phyloP scores from a whole-genome alignment of 2,113 vertebrate species.

The Oryzias javanicus region DNA sequence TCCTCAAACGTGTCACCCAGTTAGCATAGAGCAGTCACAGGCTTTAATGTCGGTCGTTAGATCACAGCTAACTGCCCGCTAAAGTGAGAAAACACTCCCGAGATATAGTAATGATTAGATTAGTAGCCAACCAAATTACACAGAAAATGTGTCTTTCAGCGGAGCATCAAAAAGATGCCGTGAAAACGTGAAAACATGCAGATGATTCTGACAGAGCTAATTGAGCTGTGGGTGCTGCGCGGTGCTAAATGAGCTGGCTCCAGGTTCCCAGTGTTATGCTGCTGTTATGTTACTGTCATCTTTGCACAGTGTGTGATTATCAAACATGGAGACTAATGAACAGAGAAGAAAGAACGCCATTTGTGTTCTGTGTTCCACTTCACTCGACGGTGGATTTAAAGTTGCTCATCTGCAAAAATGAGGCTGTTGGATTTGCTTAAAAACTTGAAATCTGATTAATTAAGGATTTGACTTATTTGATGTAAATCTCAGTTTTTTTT shows the following conservation, averaged over 20 bases:
- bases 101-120: slow-evolving; percentile 66
- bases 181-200: slow-evolving; percentile 63
- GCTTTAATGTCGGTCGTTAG: slow-evolving; percentile 63
- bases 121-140: slow-evolving; percentile 56
- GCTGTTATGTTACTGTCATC: slow-evolving; percentile 47
- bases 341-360: slow-evolving; percentile 15
- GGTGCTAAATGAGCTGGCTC: slow-evolving; percentile 57
- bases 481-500: slow-evolving; percentile 26
- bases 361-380: slow-evolving; percentile 30
- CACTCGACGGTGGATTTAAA: slow-evolving; percentile 12
- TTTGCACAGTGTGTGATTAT: slow-evolving; percentile 48
- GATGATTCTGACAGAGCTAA: slow-evolving; percentile 58
- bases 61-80: slow-evolving; percentile 63
- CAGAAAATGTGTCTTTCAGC: slow-evolving; percentile 60
- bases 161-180: slow-evolving; percentile 57
- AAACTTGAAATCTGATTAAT: slow-evolving; percentile 29
- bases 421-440: slow-evolving; percentile 25
- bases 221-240: slow-evolving; percentile 63
- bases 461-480: slow-evolving; percentile 27
- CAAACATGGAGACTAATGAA: slow-evolving; percentile 33
- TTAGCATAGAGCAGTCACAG: slow-evolving; percentile 40
- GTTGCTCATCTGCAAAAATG: background rate
- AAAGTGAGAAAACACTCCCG: slow-evolving; percentile 66
- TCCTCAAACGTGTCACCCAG: slow-evolving; percentile 48
- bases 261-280: slow-evolving; percentile 56